phyloP scores from a whole-genome alignment of 1,140 invertebrate genomes.

The Zaprionus tsacasi region DNA sequence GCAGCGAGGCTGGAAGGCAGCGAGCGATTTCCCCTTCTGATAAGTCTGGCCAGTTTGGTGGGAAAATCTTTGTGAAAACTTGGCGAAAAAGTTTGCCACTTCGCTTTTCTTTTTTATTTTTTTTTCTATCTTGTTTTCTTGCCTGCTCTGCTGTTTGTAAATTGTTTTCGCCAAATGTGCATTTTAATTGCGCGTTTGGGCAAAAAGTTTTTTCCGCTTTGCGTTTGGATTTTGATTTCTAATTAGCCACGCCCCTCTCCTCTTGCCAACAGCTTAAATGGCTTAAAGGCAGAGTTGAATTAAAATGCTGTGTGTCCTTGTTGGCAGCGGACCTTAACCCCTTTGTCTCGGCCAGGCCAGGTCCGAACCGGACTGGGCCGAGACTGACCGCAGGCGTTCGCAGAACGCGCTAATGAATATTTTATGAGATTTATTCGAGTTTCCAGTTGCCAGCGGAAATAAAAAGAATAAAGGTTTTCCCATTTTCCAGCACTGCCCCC shows the following conservation, averaged over 20 bases:
- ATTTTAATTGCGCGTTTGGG: constrained; percentile 51
- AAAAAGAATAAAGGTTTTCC: constrained; percentile 28
- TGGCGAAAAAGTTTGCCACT: constrained; percentile 34
- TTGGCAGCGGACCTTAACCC: constrained; percentile 61
- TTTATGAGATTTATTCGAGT: constrained; percentile 83
- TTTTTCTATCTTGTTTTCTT: constrained; percentile 21
- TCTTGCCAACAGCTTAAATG: constrained; percentile 15
- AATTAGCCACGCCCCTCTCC: constrained; percentile 50
- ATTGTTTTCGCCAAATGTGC: constrained; percentile 74
- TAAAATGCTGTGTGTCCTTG: constrained; percentile 24
- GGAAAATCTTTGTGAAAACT: constrained; percentile 12
- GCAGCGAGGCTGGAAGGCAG: background rate
- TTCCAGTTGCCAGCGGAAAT: constrained; percentile 66
- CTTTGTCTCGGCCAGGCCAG: constrained; percentile 56
- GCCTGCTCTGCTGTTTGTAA: constrained; percentile 38
- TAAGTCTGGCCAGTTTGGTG: background rate
- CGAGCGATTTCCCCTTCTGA: background rate
- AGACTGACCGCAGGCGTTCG: constrained; percentile 68
- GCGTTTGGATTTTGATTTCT: constrained; percentile 75
- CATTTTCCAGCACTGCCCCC: constrained; percentile 31
- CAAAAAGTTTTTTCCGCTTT: constrained; percentile 64
- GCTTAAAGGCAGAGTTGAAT: constrained; percentile 39
- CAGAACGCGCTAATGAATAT: constrained; percentile 76
- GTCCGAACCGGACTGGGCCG: background rate
- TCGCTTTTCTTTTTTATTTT: background rate